Evolutionary conservation across 2,888 invertebrate genomes (phyloP).

Genomic region (Tetranychus piercei): DNA sequence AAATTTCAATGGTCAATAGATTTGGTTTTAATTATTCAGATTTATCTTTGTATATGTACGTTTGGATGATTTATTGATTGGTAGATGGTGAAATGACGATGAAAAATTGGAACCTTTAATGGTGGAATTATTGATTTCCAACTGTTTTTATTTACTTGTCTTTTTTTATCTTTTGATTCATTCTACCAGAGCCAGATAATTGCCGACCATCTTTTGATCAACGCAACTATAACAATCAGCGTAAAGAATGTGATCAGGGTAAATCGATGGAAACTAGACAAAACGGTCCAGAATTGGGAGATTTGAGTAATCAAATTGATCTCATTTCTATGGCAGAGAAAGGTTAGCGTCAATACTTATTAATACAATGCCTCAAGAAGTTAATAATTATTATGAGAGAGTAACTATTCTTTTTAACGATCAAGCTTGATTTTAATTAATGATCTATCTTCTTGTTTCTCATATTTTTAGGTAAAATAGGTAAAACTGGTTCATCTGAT

Average conservation of each 20-base stretch:
- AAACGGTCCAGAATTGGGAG: not conserved
- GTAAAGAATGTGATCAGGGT: not conserved
- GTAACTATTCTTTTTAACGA: not conserved
- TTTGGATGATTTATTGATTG: not conserved
- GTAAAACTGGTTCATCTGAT: conserved; percentile 5
- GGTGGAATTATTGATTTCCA: not conserved
- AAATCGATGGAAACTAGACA: not conserved
- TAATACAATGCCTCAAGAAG: no score
- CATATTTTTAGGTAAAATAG: conserved; percentile 5
- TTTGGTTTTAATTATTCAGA: not conserved
- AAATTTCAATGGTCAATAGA: not conserved
- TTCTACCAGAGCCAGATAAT: not conserved
- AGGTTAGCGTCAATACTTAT: conserved; percentile 1
- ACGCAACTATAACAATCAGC: not conserved
- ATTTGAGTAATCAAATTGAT: not conserved
- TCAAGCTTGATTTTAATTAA: not conserved
- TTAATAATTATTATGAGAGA: not conserved
- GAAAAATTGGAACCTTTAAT: not conserved
- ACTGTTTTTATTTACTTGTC: not conserved
- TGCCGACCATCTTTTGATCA: not conserved
- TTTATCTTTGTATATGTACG: not conserved
- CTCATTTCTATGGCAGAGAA: conserved; percentile 8
- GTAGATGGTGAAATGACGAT: not conserved
- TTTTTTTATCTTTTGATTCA: not conserved
- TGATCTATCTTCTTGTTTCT: not conserved